phyloP scores from a whole-genome alignment of 2,113 vertebrate genomes.

The Vidua macroura region DNA sequence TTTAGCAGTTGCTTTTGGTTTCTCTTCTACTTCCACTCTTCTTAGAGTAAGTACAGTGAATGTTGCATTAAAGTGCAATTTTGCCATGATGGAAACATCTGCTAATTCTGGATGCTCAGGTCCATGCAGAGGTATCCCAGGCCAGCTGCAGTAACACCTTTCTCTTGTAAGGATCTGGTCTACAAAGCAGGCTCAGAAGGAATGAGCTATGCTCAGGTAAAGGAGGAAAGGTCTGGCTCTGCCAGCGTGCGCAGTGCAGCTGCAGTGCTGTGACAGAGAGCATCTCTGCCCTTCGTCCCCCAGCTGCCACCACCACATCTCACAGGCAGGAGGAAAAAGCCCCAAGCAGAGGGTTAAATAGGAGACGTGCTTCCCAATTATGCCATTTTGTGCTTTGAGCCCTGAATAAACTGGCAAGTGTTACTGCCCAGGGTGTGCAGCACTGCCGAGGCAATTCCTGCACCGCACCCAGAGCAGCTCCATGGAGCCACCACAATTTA shows the following conservation, averaged over 20 bases:
- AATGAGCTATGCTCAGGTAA: neutral
- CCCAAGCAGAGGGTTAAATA: neutral
- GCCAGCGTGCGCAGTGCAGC: accelerated
- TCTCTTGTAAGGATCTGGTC: neutral
- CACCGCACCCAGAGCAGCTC: neutral
- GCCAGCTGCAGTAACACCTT: neutral
- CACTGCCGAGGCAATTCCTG: neutral
- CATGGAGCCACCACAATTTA: neutral
- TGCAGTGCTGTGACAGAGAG: accelerated
- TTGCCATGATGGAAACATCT: neutral
- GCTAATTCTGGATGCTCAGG: neutral
- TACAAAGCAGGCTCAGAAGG: neutral
- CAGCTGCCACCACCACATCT: neutral
- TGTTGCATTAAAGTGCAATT: neutral
- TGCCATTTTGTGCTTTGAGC: neutral
- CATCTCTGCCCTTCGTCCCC: neutral
- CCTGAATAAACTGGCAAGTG: neutral
- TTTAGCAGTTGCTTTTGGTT: neutral
- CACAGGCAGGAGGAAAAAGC: neutral
- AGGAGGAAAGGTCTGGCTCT: neutral
- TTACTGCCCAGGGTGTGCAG: accelerated
- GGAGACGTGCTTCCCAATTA: accelerated
- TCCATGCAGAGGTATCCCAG: neutral
- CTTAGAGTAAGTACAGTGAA: neutral
- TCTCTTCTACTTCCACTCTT: neutral